Conservation (phyloP, 2,888 invertebrate species). For the Thelaira solivaga region DNA sequence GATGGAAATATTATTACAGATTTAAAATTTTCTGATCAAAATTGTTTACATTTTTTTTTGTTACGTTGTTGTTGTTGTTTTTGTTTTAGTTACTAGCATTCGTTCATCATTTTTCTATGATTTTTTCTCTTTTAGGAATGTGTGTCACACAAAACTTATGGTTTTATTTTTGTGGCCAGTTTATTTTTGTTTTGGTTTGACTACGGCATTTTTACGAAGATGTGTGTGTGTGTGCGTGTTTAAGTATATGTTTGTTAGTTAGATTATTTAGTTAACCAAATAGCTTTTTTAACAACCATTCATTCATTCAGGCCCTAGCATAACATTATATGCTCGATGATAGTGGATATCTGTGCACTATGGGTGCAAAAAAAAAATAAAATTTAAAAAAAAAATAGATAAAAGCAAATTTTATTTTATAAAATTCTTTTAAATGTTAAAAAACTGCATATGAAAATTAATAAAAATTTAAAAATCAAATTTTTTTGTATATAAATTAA, state of each 20-base stretch:
- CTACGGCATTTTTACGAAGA: background rate
- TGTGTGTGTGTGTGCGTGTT: background rate
- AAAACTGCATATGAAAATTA: too few species aligned
- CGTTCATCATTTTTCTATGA: background rate
- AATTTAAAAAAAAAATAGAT: too few species aligned
- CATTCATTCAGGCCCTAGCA: background rate
- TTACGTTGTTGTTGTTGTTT: background rate
- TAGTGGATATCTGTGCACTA: background rate
- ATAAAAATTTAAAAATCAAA: too few species aligned
- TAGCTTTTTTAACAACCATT: conserved; percentile 1
- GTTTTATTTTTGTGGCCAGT: background rate
- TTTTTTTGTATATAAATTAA: too few species aligned
- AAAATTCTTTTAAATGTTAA: too few species aligned
- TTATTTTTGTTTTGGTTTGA: background rate
- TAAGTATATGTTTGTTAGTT: background rate
- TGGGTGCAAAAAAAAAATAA: background rate
- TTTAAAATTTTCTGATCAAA: conserved; percentile 40
- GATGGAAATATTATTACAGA: conserved; percentile 55
- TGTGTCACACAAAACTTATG: background rate
- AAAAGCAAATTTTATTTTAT: too few species aligned
- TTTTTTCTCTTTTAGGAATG: background rate
- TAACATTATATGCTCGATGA: too few species aligned
- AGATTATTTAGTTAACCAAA: conserved; percentile 46
- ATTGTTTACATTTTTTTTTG: conserved; percentile 31
- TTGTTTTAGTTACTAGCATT: background rate